Conservation (phyloP, 2,888 invertebrate species). For the Drosophila hamatofila region DNA sequence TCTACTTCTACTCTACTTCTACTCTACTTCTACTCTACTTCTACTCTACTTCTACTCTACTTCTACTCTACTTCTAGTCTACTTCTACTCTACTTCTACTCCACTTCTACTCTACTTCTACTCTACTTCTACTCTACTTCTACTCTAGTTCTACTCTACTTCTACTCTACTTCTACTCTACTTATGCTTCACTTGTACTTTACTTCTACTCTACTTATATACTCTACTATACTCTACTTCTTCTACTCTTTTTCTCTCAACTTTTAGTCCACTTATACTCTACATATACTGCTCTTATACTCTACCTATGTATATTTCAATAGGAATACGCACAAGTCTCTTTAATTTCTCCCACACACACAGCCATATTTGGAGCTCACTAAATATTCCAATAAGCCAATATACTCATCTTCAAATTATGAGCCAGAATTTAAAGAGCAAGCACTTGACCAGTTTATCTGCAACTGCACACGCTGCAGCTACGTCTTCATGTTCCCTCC, state of each 20-base stretch:
- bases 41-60: too few species aligned
- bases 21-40: too few species aligned
- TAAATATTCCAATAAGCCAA: not conserved
- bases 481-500: not conserved
- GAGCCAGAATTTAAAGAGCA: slow-evolving; percentile 8
- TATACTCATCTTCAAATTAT: not conserved
- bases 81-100: too few species aligned
- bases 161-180: not conserved
- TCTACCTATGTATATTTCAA: not conserved
- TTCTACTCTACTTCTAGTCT: too few species aligned
- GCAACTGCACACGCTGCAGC: slow-evolving; percentile 15
- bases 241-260: not conserved
- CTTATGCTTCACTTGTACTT: not conserved
- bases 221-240: not conserved
- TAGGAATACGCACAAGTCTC: too few species aligned
- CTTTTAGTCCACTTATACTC: not conserved
- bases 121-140: not conserved
- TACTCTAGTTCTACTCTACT: not conserved
- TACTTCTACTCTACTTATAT: too few species aligned
- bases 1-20: not conserved
- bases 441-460: slow-evolving; percentile 14
- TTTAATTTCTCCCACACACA: too few species aligned
- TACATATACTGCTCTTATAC: not conserved
- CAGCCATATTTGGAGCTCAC: not conserved
- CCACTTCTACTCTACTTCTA: not conserved